Conservation (phyloP, 2,113 vertebrate genomes). For the Gasterosteus nipponicus region DNA sequence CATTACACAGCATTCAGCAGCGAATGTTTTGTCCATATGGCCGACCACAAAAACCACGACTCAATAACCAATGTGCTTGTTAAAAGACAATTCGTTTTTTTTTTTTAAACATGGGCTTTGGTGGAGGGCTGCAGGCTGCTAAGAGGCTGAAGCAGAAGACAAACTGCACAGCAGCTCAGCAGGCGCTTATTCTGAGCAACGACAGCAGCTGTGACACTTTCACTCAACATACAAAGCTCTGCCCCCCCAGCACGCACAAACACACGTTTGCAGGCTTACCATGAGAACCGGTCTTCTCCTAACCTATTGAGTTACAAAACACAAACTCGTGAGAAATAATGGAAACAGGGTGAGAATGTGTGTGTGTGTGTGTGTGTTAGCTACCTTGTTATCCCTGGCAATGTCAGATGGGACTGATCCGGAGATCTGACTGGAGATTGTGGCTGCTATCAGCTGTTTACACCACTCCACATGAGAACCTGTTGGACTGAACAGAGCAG, state of each 20-base stretch:
- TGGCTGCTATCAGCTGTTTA: constrained; percentile 98
- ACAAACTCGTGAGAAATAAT: constrained; percentile 35
- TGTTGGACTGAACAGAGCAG: constrained; percentile 84
- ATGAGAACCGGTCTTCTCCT: constrained; percentile 47
- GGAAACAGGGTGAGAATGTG: neutral
- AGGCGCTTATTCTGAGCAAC: neutral
- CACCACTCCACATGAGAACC: constrained; percentile 98
- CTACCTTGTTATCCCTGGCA: constrained; percentile 88
- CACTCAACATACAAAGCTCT: constrained; percentile 13
- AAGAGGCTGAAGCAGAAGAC: constrained; percentile 5
- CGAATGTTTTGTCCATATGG: neutral
- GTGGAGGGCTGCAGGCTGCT: neutral
- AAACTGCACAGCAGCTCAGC: constrained; percentile 8
- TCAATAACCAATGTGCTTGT: neutral
- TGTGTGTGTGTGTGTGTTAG: neutral
- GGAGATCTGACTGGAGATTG: constrained; percentile 95
- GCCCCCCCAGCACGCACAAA: neutral
- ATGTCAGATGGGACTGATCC: constrained; percentile 83
- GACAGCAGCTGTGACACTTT: neutral
- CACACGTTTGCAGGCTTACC: constrained; percentile 31
- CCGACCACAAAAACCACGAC: no score
- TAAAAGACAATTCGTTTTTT: neutral
- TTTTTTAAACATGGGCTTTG: neutral
- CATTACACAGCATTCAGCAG: neutral
- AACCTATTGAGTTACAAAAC: constrained; percentile 45